Evolutionary conservation across 1,140 invertebrate species (phyloP).

Genomic region (Cyclargus thomasi): DNA sequence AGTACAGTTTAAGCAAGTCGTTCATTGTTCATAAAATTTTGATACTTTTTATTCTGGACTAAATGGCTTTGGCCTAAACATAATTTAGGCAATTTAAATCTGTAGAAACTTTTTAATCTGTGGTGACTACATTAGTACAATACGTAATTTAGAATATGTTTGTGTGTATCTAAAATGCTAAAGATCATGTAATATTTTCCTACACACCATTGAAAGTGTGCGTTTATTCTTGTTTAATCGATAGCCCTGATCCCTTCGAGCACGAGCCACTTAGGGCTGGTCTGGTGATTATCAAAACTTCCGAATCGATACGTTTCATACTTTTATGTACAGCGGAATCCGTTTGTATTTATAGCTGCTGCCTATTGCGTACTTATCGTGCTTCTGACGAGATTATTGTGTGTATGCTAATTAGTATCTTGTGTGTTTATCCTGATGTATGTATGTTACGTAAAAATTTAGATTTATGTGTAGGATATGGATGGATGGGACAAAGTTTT

Average conservation of each 20-base stretch:
- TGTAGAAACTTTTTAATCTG: too few species aligned
- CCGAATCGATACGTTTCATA: not conserved
- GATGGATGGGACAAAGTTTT: too few species aligned
- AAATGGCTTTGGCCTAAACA: too few species aligned
- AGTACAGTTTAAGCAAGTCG: not conserved
- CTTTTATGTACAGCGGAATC: not conserved
- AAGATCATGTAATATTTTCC: too few species aligned
- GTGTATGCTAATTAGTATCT: not conserved
- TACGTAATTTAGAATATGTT: too few species aligned
- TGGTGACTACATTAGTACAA: too few species aligned
- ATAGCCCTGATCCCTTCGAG: not conserved
- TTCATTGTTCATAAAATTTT: too few species aligned
- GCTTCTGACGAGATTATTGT: not conserved
- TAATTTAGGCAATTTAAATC: too few species aligned
- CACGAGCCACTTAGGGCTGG: not conserved
- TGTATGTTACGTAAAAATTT: not conserved
- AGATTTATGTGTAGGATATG: too few species aligned
- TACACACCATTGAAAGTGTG: constrained; percentile 27
- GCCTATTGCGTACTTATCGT: not conserved
- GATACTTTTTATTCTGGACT: too few species aligned
- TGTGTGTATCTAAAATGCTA: too few species aligned
- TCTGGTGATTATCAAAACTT: not conserved
- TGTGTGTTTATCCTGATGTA: not conserved
- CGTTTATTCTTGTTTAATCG: not conserved
- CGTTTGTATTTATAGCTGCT: not conserved